Evolutionary conservation across 2,888 invertebrate genomes (phyloP).

Genomic region (Philaethria dido): DNA sequence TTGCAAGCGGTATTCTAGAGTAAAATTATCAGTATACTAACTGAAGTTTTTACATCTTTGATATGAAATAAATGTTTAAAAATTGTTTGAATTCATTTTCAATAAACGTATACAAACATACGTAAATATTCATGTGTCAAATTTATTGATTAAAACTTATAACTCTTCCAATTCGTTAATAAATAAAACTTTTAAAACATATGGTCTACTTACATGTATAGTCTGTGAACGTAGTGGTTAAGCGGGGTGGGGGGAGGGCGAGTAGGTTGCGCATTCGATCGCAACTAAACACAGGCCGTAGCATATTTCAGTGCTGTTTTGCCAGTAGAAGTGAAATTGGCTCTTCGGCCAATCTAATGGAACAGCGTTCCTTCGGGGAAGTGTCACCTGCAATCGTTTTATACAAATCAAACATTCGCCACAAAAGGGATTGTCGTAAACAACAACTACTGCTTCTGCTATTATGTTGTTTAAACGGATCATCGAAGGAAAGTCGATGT

Average conservation of each 20-base stretch:
- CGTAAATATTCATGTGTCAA: no score
- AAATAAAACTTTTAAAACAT: background rate
- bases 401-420: conserved; percentile 76
- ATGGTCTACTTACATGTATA: conserved; percentile 43
- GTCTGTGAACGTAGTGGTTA: conserved; percentile 59
- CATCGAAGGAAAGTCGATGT: conserved; percentile 83
- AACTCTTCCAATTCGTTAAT: background rate
- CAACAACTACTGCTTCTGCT: conserved; percentile 78
- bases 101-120: no score
- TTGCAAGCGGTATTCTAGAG: conserved; percentile 52
- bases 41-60: background rate
- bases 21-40: conserved; percentile 46
- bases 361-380: conserved; percentile 74
- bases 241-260: conserved; percentile 48
- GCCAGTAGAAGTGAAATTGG: conserved; percentile 74
- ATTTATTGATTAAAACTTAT: no score
- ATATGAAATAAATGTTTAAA: background rate
- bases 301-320: conserved; percentile 63
- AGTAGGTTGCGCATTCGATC: conserved; percentile 54
- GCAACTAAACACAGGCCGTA: conserved; percentile 47
- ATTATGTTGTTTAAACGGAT: conserved; percentile 84
- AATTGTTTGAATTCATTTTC: background rate
- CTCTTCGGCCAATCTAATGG: conserved; percentile 81
- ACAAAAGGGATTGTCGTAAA: conserved; percentile 76
- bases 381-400: conserved; percentile 67